A percentile compares a stretch with the other conserved stretches of the same genome.
These are phyloP conservation scores for Pentalonia nigronervosa DNA, from an alignment of 1,140 invertebrate genomes.

Conservation along the genomic window DNA sequence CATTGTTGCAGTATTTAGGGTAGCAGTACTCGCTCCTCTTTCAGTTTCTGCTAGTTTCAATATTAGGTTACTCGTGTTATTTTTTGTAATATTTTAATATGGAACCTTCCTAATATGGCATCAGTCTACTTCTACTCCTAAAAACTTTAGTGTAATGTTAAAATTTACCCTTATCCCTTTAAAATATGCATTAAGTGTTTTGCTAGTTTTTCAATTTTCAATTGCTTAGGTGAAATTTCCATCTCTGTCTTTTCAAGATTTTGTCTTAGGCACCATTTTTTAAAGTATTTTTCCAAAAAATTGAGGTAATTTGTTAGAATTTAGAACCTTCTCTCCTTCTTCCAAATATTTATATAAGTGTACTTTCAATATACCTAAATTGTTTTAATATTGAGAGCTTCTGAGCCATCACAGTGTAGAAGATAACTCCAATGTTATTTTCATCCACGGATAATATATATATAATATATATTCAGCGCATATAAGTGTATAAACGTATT, in stretches of 20 bases:
- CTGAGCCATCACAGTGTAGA: too few relatives aligned
- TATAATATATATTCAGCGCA: too few relatives aligned
- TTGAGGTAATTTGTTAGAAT: not conserved
- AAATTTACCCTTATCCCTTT: too few relatives aligned
- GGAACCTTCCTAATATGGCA: accelerated
- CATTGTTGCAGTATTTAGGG: too few relatives aligned
- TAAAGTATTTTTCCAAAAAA: not conserved
- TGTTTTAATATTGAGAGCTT: not conserved
- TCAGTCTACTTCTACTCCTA: not conserved
- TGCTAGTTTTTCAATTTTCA: not conserved
- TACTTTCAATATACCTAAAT: not conserved
- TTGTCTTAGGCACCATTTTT: not conserved
- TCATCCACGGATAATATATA: too few relatives aligned
- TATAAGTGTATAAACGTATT: too few relatives aligned
- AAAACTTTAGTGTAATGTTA: not conserved
- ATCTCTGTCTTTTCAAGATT: not conserved
- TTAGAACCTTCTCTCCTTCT: not conserved
- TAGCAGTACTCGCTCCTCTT: not conserved
- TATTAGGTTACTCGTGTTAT: not conserved
- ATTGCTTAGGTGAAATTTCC: not conserved
- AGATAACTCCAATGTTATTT: too few relatives aligned
- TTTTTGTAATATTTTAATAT: not conserved
- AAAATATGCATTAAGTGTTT: too few relatives aligned
- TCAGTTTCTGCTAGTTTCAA: not conserved
- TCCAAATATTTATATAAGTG: not conserved